Evolutionary conservation across 1,140 invertebrate species (phyloP).

Genomic region (Protaetia brevitarsis): DNA sequence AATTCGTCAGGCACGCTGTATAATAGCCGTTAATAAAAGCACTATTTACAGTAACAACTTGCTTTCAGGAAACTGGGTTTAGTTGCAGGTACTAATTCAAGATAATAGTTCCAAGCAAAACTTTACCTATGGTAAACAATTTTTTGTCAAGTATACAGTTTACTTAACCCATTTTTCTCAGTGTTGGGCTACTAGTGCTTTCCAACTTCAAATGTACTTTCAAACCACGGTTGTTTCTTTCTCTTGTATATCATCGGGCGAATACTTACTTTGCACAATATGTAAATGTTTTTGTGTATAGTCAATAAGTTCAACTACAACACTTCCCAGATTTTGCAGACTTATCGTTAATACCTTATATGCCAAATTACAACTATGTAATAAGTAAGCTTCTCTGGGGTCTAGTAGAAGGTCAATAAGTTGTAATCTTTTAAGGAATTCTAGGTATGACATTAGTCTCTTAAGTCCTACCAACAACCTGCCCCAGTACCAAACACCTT

Average conservation of each 20-base stretch:
- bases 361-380: too few relatives aligned
- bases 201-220: constrained; percentile 60
- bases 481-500: constrained; percentile 76
- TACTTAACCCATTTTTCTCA: too few relatives aligned
- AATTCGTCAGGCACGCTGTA: too few relatives aligned
- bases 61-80: too few relatives aligned
- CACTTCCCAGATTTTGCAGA: constrained; percentile 69
- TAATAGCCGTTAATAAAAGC: too few relatives aligned
- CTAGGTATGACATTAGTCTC: constrained; percentile 67
- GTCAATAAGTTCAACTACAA: constrained; percentile 67
- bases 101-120: too few relatives aligned
- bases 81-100: too few relatives aligned
- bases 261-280: constrained; percentile 75
- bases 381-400: constrained; percentile 63
- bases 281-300: constrained; percentile 67
- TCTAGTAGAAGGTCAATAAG: constrained; percentile 77
- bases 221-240: constrained; percentile 54
- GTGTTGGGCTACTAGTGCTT: too few relatives aligned
- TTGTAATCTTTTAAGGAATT: constrained; percentile 63
- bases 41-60: too few relatives aligned
- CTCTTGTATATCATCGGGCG: constrained; percentile 55
- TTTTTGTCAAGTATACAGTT: too few relatives aligned
- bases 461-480: constrained; percentile 67
- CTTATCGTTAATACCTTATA: constrained; percentile 68
- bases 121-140: too few relatives aligned